A percentile compares a stretch with the other conserved stretches of the same genome.
Evolutionary conservation across 2,113 vertebrate species (phyloP).

Genomic region (Conger conger): DNA sequence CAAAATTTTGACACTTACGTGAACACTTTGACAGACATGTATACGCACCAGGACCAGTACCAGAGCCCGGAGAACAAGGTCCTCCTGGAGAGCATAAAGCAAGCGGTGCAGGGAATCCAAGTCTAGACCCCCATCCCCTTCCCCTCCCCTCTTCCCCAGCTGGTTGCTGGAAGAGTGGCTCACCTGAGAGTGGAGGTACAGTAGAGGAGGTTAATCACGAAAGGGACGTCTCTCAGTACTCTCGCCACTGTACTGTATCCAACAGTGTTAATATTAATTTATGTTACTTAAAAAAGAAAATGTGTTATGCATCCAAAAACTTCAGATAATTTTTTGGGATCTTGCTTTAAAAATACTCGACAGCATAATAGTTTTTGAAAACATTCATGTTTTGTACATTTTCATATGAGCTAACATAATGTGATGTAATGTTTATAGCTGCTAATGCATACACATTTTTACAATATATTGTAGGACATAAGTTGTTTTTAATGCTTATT

Average conservation of each 20-base stretch:
- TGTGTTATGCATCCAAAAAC: constrained; percentile 85
- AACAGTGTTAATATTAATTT: constrained; percentile 80
- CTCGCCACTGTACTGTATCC: constrained; percentile 80
- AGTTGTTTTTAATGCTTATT: constrained; percentile 81
- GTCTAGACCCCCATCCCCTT: constrained; percentile 55
- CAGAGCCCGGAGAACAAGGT: constrained; percentile 99
- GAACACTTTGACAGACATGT: constrained; percentile 99
- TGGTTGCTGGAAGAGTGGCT: constrained; percentile 70
- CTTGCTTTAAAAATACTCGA: constrained; percentile 88
- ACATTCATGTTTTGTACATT: constrained; percentile 98
- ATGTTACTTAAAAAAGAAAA: constrained; percentile 62
- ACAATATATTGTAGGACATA: constrained; percentile 84
- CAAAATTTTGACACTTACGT: constrained; percentile 99
- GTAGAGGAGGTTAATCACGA: not conserved
- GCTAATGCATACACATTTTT: constrained; percentile 93
- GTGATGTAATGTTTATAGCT: constrained; percentile 97
- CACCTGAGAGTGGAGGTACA: constrained; percentile 53
- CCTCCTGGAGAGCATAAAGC: constrained; percentile 98
- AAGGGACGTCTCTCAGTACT: constrained; percentile 77
- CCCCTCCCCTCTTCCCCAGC: constrained; percentile 16
- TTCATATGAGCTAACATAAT: constrained; percentile 95
- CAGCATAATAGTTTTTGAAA: constrained; percentile 85
- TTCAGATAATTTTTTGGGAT: constrained; percentile 80
- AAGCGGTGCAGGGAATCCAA: constrained; percentile 98
- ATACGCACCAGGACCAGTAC: constrained; percentile 99